Evolutionary conservation across 2,113 vertebrate genomes (phyloP), one percentile per base, ranked within the genome.

Genomic region (Ochotona princeps): DNA sequence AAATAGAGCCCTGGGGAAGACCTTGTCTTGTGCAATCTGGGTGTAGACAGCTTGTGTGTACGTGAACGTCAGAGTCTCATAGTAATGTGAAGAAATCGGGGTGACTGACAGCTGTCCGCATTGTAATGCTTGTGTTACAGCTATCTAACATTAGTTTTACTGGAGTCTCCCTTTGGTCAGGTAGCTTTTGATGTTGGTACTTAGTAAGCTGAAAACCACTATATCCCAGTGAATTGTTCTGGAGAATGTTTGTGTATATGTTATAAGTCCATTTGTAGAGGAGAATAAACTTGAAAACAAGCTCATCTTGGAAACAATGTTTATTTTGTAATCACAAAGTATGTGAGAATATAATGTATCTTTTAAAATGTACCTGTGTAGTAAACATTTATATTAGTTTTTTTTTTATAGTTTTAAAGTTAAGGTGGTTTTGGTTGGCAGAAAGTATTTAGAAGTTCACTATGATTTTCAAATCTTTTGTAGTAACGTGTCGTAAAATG

Each of bases 121-220:
- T 30, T 54, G 38, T 70, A 63, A 47, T 70, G 30, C 7, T n/a
- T 72, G 67, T 32, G 23, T 38, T n/a, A 75, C 32, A 30, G 28
- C 21, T 38, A 2, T 9, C 3, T 12, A 4, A 21, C 32, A 3
- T 13, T 1, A 15, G 32, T 83, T 67, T 11, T 32, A 0, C 8
- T 28, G 72, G 65, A 63, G 47, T 32, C 18, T 28, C 18, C 67
- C 20, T 38, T n/a, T 17, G 75, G 26, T 66, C 38, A 7, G 76
- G 8, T 23, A 28, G 80, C 61, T 32, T 76, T 30, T 25, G 35
- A n/a, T 35, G 54, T 57, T 57, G 18, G 15, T 17, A 35, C 26
- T 80, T 81, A 15, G 11, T 35, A 18, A 25, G 30, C 1, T 18
- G 82, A 65, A 74, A 73, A 38, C 51, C 25, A 0, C 49, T 30